Evolutionary conservation across 2,888 invertebrate species (phyloP).

Genomic region (Doris montereyensis): DNA sequence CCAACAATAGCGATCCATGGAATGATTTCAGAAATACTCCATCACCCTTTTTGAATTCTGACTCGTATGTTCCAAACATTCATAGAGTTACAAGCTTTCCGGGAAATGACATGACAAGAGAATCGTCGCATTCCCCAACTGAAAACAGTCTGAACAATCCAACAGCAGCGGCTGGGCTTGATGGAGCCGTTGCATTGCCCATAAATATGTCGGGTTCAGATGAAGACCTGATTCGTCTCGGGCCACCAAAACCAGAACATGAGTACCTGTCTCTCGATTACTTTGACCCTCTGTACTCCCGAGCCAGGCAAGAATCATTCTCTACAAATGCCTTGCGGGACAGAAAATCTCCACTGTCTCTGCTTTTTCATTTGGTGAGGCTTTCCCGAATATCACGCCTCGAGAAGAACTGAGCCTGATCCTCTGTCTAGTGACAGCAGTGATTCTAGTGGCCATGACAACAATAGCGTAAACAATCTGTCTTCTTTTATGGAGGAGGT

Average conservation of each 20-base stretch:
- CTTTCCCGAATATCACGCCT: slow-evolving; percentile 42
- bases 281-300: slow-evolving; percentile 63
- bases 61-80: slow-evolving; percentile 24
- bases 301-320: slow-evolving; percentile 56
- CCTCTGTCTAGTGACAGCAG: background rate
- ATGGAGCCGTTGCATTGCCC: slow-evolving; percentile 12
- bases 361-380: slow-evolving; percentile 48
- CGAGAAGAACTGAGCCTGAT: background rate
- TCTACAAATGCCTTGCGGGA: slow-evolving; percentile 24
- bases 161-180: slow-evolving; percentile 34
- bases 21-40: too few species aligned
- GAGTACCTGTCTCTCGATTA: slow-evolving; percentile 64
- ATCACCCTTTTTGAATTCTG: too few species aligned
- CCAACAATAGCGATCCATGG: too few species aligned
- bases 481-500: background rate
- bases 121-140: slow-evolving; percentile 1
- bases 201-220: slow-evolving; percentile 21
- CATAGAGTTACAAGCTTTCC: slow-evolving; percentile 36
- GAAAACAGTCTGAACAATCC: background rate
- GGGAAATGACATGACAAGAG: slow-evolving; percentile 12
- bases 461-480: background rate
- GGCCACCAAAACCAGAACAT: slow-evolving; percentile 45
- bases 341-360: background rate
- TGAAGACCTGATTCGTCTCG: slow-evolving; percentile 54
- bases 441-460: slow-evolving; percentile 28